Conservation (phyloP, 2,888 invertebrate species). For the Brachypalpus laphriformis region DNA sequence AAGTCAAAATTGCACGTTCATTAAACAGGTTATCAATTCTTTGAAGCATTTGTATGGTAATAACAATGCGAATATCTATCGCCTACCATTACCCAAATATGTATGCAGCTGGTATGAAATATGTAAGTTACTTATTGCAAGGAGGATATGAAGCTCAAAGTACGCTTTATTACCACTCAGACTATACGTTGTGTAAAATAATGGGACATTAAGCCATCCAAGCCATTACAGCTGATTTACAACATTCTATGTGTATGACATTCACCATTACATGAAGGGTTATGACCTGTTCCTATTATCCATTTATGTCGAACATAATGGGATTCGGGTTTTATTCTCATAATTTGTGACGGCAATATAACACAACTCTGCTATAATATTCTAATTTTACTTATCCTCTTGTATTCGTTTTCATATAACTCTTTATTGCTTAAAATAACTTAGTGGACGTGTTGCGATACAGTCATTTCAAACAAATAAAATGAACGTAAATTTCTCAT, state of each 20-base stretch:
- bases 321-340: constrained; percentile 32
- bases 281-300: constrained; percentile 29
- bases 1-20: no score
- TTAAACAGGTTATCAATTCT: no score
- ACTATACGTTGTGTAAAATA: constrained; percentile 10
- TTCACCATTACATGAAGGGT: constrained; percentile 24
- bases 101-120: background rate
- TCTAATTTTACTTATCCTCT: constrained; percentile 31
- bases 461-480: background rate
- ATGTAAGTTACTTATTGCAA: background rate
- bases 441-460: background rate
- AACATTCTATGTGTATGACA: constrained; percentile 4
- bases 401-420: background rate
- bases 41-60: no score
- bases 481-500: background rate
- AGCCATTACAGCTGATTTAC: constrained; percentile 51
- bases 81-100: background rate
- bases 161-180: constrained; percentile 4
- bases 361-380: constrained; percentile 1
- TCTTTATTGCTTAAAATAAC: background rate
- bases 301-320: constrained; percentile 26
- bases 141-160: background rate
- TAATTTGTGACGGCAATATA: constrained; percentile 30
- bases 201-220: constrained; percentile 9
- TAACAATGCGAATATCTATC: no score